Evolutionary conservation across 2,113 vertebrate genomes (phyloP), one percentile per base, ranked within the genome.

Genomic region (Coregonus clupeaformis): DNA sequence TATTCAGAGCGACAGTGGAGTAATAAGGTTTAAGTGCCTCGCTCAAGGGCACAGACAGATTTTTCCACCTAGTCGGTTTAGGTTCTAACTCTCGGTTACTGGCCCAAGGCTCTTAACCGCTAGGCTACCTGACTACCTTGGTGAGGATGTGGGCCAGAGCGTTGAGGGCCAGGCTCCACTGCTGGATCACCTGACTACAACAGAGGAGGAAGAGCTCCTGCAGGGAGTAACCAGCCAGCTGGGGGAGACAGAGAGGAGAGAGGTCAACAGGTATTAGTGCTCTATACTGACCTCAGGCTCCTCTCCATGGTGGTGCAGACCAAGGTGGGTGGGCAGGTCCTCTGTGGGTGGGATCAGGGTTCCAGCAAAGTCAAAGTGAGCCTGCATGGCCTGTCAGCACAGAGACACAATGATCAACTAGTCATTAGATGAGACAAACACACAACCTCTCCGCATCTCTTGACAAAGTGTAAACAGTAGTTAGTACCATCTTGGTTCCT

Each of bases 191-290:
- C 84, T 97, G 95, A 93, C 98, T 99, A 27, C 96, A 97, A 60
- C 94, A 95, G 84, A 99, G 90, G 81, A 96, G 93, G 88, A 99
- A 99, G 72, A 99, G 95, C 81, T 99, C 98, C 90, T 99, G 96
- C 64, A 99, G 91, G 64, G 98, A 96, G 84, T 99, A 99, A 72
- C 98, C 98, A 76, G 97, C 97, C 80, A 95, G 93, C 97, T 99
- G 84, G n/a, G 30, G 30, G 49, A 22, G 25, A 22, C 13, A 6
- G 20, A 3, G 13, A 24, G 22, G 7, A 18, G 11, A 4, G 32
- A 22, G 14, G 47, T 20, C 24, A 60, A 60, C 68, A 60, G 3
- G 25, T 5, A 57, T 57, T 57, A 30, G 27, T 6, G 64, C 64
- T 57, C 55, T 5, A 71, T 32, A 80, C 85, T 89, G 84, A 98